phyloP scores from a whole-genome alignment of 2,113 vertebrate genomes.

The Pygoscelis adeliae region DNA sequence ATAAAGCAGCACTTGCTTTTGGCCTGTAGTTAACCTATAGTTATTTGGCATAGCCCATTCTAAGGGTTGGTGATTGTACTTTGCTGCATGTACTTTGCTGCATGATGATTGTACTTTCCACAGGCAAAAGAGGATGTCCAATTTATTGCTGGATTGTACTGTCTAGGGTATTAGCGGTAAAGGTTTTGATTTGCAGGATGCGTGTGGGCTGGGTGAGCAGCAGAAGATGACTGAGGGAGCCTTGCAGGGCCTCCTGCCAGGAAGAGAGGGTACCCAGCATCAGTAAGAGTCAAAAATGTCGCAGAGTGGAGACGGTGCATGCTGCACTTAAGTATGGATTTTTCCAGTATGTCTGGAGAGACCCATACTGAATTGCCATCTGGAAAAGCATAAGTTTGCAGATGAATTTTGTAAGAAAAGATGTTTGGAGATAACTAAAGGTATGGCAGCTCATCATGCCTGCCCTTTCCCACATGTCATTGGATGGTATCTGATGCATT shows the following conservation, averaged over 20 bases:
- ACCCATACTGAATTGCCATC: background rate
- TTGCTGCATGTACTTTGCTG: background rate
- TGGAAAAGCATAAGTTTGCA: background rate
- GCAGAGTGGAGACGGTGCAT: background rate
- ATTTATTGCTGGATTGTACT: background rate
- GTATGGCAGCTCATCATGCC: background rate
- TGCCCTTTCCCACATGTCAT: background rate
- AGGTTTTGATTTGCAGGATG: background rate
- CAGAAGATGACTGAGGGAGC: background rate
- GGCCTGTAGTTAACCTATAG: background rate
- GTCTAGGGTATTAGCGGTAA: background rate
- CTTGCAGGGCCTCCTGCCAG: background rate
- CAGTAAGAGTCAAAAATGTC: background rate
- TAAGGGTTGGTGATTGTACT: background rate
- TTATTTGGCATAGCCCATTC: background rate
- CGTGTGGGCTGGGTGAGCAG: background rate
- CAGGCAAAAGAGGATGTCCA: background rate
- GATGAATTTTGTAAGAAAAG: background rate
- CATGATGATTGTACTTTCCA: background rate
- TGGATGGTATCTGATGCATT: background rate
- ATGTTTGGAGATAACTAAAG: background rate
- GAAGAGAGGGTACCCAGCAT: background rate
- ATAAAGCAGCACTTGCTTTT: background rate
- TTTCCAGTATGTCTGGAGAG: background rate
- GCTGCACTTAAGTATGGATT: too few species aligned